Evolutionary conservation across 2,797 vertebrate species (phyloP).

Genomic region (Sphenodon punctatus): DNA sequence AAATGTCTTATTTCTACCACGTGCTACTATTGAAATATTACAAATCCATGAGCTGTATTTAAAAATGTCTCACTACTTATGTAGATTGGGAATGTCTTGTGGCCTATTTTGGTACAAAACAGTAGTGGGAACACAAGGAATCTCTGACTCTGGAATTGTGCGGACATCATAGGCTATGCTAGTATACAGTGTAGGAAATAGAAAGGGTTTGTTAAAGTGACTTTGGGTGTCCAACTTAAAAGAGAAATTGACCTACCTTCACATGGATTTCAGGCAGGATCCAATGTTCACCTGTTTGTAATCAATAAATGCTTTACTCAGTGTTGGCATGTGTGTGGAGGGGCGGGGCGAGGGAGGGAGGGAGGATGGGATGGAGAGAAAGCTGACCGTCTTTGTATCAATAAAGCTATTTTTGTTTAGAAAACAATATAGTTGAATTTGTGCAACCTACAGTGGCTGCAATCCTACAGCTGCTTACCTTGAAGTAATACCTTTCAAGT

Average conservation of each 20-base stretch:
- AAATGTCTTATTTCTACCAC: too few species aligned
- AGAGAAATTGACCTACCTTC: not conserved
- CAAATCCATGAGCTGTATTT: not conserved
- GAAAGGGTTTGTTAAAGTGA: not conserved
- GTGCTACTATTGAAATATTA: too few species aligned
- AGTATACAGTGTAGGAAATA: not conserved
- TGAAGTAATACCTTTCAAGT: too few species aligned
- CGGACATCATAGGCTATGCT: not conserved
- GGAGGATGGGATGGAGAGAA: too few species aligned
- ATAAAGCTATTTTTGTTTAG: too few species aligned
- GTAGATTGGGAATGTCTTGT: not conserved
- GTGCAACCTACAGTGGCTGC: too few species aligned
- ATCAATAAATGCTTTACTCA: rapidly evolving
- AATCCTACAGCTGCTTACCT: too few species aligned
- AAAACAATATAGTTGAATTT: too few species aligned
- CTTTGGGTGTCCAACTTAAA: not conserved
- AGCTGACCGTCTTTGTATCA: too few species aligned
- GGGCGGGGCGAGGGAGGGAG: too few species aligned
- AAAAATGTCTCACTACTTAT: not conserved
- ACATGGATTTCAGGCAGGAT: not conserved
- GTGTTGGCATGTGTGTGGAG: too few species aligned
- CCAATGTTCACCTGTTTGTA: not conserved
- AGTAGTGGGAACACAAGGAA: not conserved
- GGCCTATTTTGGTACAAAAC: not conserved
- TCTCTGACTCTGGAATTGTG: not conserved